These are phyloP conservation scores for Leptura quadrifasciata DNA, from an alignment of 2,888 invertebrate species.

Conservation along the genomic window DNA sequence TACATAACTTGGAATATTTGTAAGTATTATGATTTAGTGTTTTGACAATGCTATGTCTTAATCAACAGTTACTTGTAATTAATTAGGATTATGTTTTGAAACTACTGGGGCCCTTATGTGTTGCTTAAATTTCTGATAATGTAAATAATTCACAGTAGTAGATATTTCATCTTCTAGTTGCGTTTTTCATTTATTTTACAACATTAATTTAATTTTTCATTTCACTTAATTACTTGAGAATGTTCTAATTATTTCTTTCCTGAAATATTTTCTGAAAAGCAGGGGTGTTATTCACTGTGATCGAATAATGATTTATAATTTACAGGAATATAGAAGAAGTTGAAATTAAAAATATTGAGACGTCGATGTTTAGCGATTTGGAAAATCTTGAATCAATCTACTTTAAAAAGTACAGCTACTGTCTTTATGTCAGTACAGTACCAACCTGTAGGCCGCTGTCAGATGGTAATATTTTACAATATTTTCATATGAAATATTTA, in stretches of 20 bases:
- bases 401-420: slow-evolving; percentile 80
- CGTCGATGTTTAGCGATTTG: slow-evolving; percentile 74
- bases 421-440: slow-evolving; percentile 78
- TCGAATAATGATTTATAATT: slow-evolving; percentile 58
- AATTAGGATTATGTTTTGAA: too few species aligned
- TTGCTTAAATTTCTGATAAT: too few species aligned
- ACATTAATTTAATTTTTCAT: too few species aligned
- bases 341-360: slow-evolving; percentile 74
- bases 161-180: too few species aligned
- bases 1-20: slow-evolving; percentile 45
- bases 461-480: slow-evolving; percentile 75
- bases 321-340: slow-evolving; percentile 76
- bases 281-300: neutral
- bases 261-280: too few species aligned
- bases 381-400: slow-evolving; percentile 76
- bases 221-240: too few species aligned
- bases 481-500: neutral
- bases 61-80: too few species aligned
- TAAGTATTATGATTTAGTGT: slow-evolving; percentile 45
- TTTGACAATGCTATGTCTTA: too few species aligned
- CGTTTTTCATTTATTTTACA: too few species aligned
- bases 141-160: too few species aligned
- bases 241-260: too few species aligned
- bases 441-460: slow-evolving; percentile 78
- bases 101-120: too few species aligned